These are phyloP conservation scores for Melipona quadrifasciata DNA, from an alignment of 1,140 invertebrate genomes.

Conservation along the genomic window DNA sequence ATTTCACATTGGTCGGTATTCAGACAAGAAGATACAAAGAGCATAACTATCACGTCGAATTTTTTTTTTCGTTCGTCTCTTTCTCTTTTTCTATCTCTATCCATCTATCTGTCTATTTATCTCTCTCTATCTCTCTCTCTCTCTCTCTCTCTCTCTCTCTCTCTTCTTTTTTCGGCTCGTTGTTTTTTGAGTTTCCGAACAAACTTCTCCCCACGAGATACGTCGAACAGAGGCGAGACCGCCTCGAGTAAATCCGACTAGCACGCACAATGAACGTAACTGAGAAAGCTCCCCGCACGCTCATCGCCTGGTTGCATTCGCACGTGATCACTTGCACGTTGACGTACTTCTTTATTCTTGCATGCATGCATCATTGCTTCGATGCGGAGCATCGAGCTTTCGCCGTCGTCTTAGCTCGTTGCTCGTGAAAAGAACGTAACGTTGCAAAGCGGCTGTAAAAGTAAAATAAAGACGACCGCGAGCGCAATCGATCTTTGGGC, in stretches of 20 bases:
- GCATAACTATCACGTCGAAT: slow-evolving; percentile 55
- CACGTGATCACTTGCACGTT: slow-evolving; percentile 72
- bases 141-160: slow-evolving; percentile 42
- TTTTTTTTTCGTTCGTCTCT: slow-evolving; percentile 56
- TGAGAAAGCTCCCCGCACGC: slow-evolving; percentile 68
- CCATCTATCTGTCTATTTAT: slow-evolving; percentile 22
- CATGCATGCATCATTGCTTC: slow-evolving; percentile 56
- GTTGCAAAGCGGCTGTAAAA: no score
- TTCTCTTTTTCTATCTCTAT: slow-evolving; percentile 33
- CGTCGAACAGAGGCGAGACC: slow-evolving; percentile 19
- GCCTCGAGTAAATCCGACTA: slow-evolving; percentile 10
- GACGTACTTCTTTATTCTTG: slow-evolving; percentile 65
- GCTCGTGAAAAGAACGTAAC: no score
- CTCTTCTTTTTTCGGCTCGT: slow-evolving; percentile 30
- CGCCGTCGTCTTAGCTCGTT: background rate
- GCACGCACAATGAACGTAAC: slow-evolving; percentile 41
- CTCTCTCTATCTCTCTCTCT: slow-evolving; percentile 46
- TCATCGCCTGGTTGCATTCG: slow-evolving; percentile 64
- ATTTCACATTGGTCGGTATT: slow-evolving; percentile 49
- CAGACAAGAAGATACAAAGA: slow-evolving; percentile 41
- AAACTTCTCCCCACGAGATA: slow-evolving; percentile 7
- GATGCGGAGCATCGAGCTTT: background rate
- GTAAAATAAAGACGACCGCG: no score
- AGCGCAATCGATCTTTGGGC: background rate
- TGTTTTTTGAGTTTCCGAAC: slow-evolving; percentile 36